Base-by-base conservation (phyloP, 2,888 invertebrate genomes). In the Hyposoter didymator region DNA sequence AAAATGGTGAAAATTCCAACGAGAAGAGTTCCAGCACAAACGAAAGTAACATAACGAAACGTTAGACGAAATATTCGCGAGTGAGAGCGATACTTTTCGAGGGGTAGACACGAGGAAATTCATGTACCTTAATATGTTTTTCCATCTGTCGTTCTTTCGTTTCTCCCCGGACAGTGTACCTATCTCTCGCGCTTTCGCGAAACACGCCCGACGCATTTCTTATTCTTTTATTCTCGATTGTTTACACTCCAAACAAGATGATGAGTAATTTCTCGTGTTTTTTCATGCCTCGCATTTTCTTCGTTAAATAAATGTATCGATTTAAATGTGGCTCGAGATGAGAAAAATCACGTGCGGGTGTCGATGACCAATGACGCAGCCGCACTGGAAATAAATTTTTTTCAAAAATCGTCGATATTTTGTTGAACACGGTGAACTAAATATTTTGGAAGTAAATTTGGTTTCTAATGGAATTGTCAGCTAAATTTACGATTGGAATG, bases 141-240 rank as follows among this genome's bases (percentile, higher is more conserved):
- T 82, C 75, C 47, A 82, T 75, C 74, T 75, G 81, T 75, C 47
- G 55, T 69, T 82, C 55, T 80, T 66, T 59, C 81, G 43, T 55
- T 81, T 73, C 73, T 52, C 39, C 49, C 39, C 49, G n/a, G 32
- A 47, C n/a, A 4, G 22, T 52, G 8, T n/a, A n/a, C 17, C 10
- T 7, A 39, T n/a, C 39, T n/a, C 10, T 45, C 43, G 10, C 14
- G 55, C 55, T 19, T 59, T 28, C 19, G 32, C 5, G 19, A n/a
- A n/a, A 74, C 43, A 67, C 28, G 12, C 6, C 28, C 5, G n/a
- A n/a, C n/a, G 22, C 28, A 59, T 28, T 59, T 59, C 28, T 28
- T 28, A 28, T 28, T 59, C 67, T 55, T 74, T 19, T 67, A 49
- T 66, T 55, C 67, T 49, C 14, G n/a, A 75, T 62, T 59, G 81